Base-by-base conservation (phyloP, 2,888 invertebrate genomes). In the Nomada ferruginata region DNA sequence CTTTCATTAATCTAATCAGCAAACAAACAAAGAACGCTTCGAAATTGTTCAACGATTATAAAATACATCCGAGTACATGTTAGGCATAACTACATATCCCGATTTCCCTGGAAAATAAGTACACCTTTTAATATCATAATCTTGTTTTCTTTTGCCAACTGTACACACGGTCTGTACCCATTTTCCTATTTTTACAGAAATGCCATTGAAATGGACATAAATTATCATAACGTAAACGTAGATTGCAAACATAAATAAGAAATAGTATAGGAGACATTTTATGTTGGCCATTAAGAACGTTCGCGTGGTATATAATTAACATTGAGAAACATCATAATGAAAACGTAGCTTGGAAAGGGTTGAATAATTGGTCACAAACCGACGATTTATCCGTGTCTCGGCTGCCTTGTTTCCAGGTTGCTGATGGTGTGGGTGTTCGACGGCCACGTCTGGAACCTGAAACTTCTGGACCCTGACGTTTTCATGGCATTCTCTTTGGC, bases 361-460 rank as follows among this genome's bases (percentile, higher is more conserved):
- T 15, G 29, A 66, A 26, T 29, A 18, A 29, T 59, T 29, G 29
- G 29, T 18, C 15, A 15, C 47, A 15, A 47, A 15, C 47, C 47
- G 47, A 15, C 29, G 7, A 50, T 69, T 69, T 20, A 15, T 53
- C 3, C n/a, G 29, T 23, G 7, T 47, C 7, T 53, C 26, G 23
- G 23, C 23, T 57, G 10, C n/a, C 47, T 61, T 10, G 66, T 80
- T 75, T 79, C 44, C 85, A 95, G 95, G 95, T 96, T 97, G 95
- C 95, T 97, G n/a, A 97, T 98, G 73, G 97, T 97, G 0, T 92
- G 98, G 90, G 97, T 97, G 0, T 97, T 98, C 92, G 97, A 98
- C 91, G 97, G 97, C 0, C 98, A 98, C 91, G 97, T 98, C 11
- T 95, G 98, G 92, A 98, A 98, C 91, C 97, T 98, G 20, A 97